Evolutionary conservation across 2,797 vertebrate genomes (phyloP).

Genomic region (Gephyroberyx darwinii): DNA sequence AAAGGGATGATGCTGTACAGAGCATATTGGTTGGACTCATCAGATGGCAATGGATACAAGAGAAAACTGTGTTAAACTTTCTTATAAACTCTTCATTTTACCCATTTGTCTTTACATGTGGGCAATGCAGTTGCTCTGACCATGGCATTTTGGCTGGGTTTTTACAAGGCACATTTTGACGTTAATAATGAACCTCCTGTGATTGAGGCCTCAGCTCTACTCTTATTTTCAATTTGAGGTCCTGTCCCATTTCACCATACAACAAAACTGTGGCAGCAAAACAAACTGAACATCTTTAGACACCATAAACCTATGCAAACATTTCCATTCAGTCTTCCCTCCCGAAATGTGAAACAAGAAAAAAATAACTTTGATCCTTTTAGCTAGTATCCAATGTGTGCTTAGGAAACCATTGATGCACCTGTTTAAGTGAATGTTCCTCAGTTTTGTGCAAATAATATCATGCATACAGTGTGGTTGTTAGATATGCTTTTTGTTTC

Average conservation of each 20-base stretch:
- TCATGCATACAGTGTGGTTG: conserved; percentile 5
- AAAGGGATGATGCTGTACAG: conserved; percentile 17
- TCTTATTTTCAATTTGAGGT: conserved; percentile 9
- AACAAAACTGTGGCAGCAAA: conserved; percentile 2
- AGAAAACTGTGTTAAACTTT: conserved; percentile 3
- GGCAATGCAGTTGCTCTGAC: neutral
- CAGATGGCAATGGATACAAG: conserved; percentile 1
- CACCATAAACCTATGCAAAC: conserved; percentile 79
- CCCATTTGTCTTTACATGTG: conserved; percentile 11
- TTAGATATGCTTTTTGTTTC: conserved; percentile 39
- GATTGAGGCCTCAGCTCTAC: neutral
- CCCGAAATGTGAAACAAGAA: conserved; percentile 64
- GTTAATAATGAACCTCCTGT: neutral
- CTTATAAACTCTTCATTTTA: neutral
- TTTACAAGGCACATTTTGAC: neutral
- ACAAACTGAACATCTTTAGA: conserved; percentile 28
- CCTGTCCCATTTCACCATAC: neutral
- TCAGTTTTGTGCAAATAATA: conserved; percentile 17
- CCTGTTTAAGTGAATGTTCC: conserved; percentile 38
- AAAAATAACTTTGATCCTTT: conserved; percentile 43
- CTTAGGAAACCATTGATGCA: conserved; percentile 17
- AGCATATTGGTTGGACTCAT: neutral
- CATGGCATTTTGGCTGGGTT: neutral
- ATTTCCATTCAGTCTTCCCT: conserved; percentile 52
- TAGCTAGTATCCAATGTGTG: conserved; percentile 30